Conservation (phyloP, 1,140 invertebrate genomes). For the Steinernema khuongi region DNA sequence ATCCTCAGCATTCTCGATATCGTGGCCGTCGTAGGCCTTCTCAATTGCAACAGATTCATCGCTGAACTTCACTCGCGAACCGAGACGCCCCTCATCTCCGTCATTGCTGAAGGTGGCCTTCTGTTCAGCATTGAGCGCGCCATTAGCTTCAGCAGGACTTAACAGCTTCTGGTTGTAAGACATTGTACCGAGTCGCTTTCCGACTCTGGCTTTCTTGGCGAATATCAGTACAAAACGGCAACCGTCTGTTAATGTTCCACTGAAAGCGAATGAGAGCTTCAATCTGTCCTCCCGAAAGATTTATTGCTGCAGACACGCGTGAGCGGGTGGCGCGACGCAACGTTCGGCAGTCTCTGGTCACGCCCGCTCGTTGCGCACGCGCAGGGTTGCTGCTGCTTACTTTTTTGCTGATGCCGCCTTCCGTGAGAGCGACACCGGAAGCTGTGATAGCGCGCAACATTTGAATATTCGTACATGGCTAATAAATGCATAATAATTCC, state of each 20-base stretch:
- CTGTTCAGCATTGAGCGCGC: background rate
- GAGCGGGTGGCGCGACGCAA: constrained; percentile 5
- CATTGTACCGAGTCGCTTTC: background rate
- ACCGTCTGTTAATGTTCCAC: constrained; percentile 14
- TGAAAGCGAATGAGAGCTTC: constrained; percentile 14
- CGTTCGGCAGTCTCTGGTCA: background rate
- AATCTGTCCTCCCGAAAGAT: constrained; percentile 4
- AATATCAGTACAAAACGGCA: constrained; percentile 17
- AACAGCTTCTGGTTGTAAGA: constrained; percentile 12
- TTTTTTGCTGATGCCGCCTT: background rate
- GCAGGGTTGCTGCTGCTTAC: background rate
- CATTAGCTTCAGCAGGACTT: background rate
- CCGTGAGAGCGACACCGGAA: background rate
- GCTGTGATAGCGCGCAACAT: no score
- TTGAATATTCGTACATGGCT: no score
- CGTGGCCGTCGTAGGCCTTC: constrained; percentile 23
- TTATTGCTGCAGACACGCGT: constrained; percentile 5
- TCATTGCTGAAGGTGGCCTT: constrained; percentile 29
- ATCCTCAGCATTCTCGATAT: constrained; percentile 32
- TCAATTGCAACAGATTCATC: constrained; percentile 40
- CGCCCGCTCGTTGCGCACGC: background rate
- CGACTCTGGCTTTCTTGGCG: constrained; percentile 9
- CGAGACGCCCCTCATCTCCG: constrained; percentile 36
- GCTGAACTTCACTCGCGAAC: constrained; percentile 47
- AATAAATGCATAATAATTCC: no score